Evolutionary conservation across 53 echinoderm and acorn worm genomes (phyloP), one percentile per base, ranked within the genome.

Genomic region (Luidia sarsii): DNA sequence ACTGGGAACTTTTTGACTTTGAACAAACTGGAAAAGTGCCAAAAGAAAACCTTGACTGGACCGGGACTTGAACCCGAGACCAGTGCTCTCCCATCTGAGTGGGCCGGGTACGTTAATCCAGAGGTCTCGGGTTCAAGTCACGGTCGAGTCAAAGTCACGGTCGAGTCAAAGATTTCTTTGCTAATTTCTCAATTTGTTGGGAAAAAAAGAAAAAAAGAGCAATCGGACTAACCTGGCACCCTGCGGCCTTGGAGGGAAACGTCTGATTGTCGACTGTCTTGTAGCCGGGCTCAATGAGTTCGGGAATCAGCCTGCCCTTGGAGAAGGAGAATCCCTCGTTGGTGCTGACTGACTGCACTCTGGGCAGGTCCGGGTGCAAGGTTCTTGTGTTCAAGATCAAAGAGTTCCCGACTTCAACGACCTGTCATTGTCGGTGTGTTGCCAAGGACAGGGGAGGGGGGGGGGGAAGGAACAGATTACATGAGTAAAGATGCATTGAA

Each of bases 251-350:
- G 5, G 80, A 57, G n/a, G 91, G 83, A 8, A 89, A 32, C 11
- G 92, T 80, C 10, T 73, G 70, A 30, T 95, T 85, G 13, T 89
- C 80, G n/a, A 64, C 72, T 2, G 86, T 32, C 63, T 79, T 95
- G 63, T 82, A 95, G 0, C 96, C 96, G 0, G 93, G 96, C 50
- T 95, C 96, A 6, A 95, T 81, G 52, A 95, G 67, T 28, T 90
- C 92, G 41, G 70, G 64, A 11, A 83, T 80, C 18, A 95, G 71
- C 1, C 57, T 49, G 9, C 87, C 80, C 24, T 82, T 74, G 7
- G 79, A 33, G 67, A 95, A 95, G 0, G 92, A 83, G 50, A 80
- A 67, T 0, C 96, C 96, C 27, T 86, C 92, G 45, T 95, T 88
- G 0, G 39, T 80, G 82, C 96, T 95, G 80, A 85, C 71, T 6